Percentiles rank a stretch among this genome's conserved stretches.
phyloP scores from a whole-genome alignment of 2,888 invertebrate genomes.

The Arctia plantaginis region DNA sequence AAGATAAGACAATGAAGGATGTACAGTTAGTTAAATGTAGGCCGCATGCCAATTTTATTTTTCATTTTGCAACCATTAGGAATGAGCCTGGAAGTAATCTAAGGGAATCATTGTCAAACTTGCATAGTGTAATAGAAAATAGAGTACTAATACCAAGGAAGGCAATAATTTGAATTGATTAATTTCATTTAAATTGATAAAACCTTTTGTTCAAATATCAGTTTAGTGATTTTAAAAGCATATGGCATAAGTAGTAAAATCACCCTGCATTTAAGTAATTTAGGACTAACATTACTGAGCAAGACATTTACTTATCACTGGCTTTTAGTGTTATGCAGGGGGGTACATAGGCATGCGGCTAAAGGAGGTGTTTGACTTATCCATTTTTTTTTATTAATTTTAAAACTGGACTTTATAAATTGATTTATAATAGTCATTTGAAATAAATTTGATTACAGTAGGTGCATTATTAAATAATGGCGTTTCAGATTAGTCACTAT shows the following conservation, averaged over 20 bases:
- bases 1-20: conserved; percentile 68
- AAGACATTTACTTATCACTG: conserved; percentile 16
- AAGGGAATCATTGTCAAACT: conserved; percentile 63
- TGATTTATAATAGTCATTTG: conserved; percentile 34
- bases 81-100: conserved; percentile 35
- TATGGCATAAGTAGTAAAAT: conserved; percentile 37
- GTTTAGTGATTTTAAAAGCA: conserved; percentile 38
- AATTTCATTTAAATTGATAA: conserved; percentile 52
- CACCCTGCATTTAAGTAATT: conserved; percentile 34
- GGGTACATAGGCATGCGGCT: conserved; percentile 63
- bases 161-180: conserved; percentile 70
- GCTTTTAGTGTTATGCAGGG: conserved; percentile 49
- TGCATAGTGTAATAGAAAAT: conserved; percentile 36
- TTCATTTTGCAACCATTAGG: conserved; percentile 49
- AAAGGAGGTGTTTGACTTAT: conserved; percentile 49
- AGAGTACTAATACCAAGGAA: conserved; percentile 48
- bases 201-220: conserved; percentile 35
- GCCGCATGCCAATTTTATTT: conserved; percentile 77
- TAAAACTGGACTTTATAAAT: conserved; percentile 21
- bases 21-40: conserved; percentile 61
- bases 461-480: conserved; percentile 37
- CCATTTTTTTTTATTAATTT: conserved; percentile 36
- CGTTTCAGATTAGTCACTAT: conserved; percentile 29
- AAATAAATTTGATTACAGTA: conserved; percentile 28
- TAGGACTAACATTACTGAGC: conserved; percentile 20